These are phyloP conservation scores for Pseudopleuronectes americanus DNA, from an alignment of 2,797 vertebrate genomes.

Conservation along the genomic window DNA sequence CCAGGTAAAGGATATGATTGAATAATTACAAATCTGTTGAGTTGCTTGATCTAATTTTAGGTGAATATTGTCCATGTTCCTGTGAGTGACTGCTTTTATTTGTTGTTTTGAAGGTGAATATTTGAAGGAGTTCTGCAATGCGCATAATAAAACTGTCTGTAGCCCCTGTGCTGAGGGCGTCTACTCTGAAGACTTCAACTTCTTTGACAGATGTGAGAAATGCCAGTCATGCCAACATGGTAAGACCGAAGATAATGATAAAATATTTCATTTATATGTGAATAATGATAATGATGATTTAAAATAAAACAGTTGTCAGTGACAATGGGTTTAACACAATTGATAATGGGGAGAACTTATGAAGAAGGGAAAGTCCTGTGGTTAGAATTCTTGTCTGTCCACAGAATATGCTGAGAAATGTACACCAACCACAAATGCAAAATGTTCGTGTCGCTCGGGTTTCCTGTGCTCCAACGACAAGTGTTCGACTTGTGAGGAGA, in stretches of 20 bases:
- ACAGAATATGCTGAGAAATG: conserved; percentile 63
- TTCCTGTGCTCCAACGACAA: conserved; percentile 64
- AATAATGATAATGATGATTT: neutral
- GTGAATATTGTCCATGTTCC: neutral
- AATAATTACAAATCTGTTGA: conserved; percentile 21
- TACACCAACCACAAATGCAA: conserved; percentile 48
- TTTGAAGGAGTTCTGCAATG: conserved; percentile 38
- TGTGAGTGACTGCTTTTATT: neutral
- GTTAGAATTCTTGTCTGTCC: conserved; percentile 21
- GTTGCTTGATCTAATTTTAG: neutral
- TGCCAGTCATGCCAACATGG: conserved; percentile 65
- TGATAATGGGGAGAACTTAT: neutral
- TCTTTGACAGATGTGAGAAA: conserved; percentile 46
- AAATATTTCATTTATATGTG: neutral
- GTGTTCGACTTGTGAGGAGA: conserved; percentile 60
- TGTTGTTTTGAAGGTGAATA: conserved; percentile 61
- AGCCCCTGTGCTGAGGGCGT: conserved; percentile 30
- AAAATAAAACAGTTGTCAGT: neutral
- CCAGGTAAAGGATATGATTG: conserved; percentile 69
- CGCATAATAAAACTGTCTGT: conserved; percentile 45
- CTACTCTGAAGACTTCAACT: neutral
- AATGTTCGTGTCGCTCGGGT: conserved; percentile 61
- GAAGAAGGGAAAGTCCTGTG: neutral
- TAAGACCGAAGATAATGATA: conserved; percentile 29
- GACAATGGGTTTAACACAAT: neutral